phyloP scores from a whole-genome alignment of 2,888 invertebrate species.

The Norana najaformis region DNA sequence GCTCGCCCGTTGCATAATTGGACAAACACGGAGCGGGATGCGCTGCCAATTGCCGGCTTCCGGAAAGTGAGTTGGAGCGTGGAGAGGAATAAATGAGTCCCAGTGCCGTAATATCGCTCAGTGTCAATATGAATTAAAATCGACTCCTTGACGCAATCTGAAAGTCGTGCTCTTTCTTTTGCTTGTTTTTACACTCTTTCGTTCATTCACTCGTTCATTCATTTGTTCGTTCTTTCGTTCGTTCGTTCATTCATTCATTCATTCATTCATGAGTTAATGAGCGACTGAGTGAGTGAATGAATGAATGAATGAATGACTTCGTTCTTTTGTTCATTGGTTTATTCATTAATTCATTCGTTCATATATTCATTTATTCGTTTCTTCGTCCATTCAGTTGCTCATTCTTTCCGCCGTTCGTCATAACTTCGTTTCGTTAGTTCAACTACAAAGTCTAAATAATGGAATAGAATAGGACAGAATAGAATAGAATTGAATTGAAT shows the following conservation, averaged over 20 bases:
- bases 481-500: too few relatives aligned
- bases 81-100: background rate
- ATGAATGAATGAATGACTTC: too few relatives aligned
- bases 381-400: too few relatives aligned
- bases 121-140: constrained; percentile 1
- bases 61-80: background rate
- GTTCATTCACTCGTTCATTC: background rate
- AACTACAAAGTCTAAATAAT: too few relatives aligned
- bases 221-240: background rate
- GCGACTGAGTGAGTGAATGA: too few relatives aligned
- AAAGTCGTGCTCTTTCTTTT: background rate
- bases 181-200: background rate
- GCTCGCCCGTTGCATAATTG: constrained; percentile 18
- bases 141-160: background rate
- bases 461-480: too few relatives aligned
- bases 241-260: background rate
- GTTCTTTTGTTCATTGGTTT: background rate
- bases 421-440: too few relatives aligned
- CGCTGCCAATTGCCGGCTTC: background rate
- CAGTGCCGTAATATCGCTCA: background rate
- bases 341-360: too few relatives aligned
- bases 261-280: too few relatives aligned
- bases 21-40: background rate
- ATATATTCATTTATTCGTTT: too few relatives aligned
- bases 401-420: too few relatives aligned